These are phyloP conservation scores for Tetramorium alpestre DNA, from an alignment of 1,140 invertebrate genomes.

Conservation along the genomic window DNA sequence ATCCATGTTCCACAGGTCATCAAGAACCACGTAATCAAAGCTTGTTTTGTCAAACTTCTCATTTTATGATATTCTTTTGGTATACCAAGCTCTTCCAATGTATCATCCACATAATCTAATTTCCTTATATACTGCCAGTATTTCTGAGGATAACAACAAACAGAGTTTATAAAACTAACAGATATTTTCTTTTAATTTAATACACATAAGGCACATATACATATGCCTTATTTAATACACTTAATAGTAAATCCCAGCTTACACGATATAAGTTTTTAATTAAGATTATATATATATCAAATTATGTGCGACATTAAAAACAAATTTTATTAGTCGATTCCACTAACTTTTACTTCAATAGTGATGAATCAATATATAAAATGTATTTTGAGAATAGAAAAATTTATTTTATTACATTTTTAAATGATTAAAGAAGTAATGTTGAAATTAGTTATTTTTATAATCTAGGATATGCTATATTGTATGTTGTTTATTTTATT, in stretches of 20 bases:
- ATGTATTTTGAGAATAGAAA: too few species aligned
- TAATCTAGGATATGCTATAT: background rate
- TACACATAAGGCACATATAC: too few species aligned
- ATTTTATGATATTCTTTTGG: background rate
- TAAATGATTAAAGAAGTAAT: background rate
- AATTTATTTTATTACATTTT: background rate
- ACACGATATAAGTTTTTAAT: too few species aligned
- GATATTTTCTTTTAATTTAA: background rate
- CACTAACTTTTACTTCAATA: background rate
- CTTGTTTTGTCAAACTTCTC: background rate
- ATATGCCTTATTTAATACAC: too few species aligned
- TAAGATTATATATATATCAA: too few species aligned
- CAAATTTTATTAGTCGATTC: too few species aligned
- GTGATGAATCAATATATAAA: background rate
- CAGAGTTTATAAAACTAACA: background rate
- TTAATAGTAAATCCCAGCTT: too few species aligned
- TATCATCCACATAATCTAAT: background rate
- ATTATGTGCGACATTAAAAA: too few species aligned
- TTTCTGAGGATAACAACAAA: background rate
- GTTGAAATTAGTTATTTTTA: background rate
- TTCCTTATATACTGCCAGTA: background rate
- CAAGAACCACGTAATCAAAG: background rate
- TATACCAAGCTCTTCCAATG: background rate
- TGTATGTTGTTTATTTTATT: background rate
- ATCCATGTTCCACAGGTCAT: background rate